Evolutionary conservation across 2,888 invertebrate species (phyloP).

Genomic region (Mactromeris polynyma): DNA sequence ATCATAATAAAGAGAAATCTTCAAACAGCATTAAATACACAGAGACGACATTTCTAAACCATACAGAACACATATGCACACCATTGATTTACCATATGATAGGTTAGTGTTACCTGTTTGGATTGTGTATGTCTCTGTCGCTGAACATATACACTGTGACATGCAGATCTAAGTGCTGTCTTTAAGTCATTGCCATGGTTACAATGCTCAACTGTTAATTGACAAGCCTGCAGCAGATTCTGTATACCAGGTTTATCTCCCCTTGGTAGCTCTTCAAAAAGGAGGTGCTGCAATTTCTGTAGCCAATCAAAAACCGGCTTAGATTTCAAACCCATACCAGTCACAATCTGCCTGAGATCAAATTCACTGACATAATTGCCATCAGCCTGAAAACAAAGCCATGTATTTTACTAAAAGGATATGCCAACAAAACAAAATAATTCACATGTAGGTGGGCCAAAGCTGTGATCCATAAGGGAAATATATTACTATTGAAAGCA

Average conservation of each 20-base stretch:
- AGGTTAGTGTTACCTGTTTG: conserved; percentile 67
- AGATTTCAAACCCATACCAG: conserved; percentile 75
- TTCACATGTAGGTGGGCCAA: too few relatives aligned
- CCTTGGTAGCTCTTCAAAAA: conserved; percentile 70
- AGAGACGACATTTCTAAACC: too few relatives aligned
- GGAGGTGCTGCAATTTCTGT: conserved; percentile 70
- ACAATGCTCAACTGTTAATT: conserved; percentile 89
- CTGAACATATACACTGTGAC: conserved; percentile 90
- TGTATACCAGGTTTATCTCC: conserved; percentile 90
- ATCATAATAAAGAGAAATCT: too few relatives aligned
- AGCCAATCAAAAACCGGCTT: conserved; percentile 78
- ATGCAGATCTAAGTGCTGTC: conserved; percentile 88
- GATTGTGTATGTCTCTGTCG: conserved; percentile 87
- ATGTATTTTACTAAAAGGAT: background rate
- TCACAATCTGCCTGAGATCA: conserved; percentile 79
- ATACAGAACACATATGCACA: too few relatives aligned
- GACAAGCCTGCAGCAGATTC: conserved; percentile 89
- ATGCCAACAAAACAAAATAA: too few relatives aligned
- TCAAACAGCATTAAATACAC: too few relatives aligned
- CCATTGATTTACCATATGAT: too few relatives aligned
- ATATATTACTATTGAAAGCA: too few relatives aligned
- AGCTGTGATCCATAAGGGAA: too few relatives aligned
- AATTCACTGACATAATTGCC: conserved; percentile 75
- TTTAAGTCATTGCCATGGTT: conserved; percentile 89
- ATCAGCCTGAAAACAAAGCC: conserved; percentile 79